These are phyloP conservation scores for Nothobranchius kuhntae DNA, from an alignment of 2,113 vertebrate species.

Conservation along the genomic window DNA sequence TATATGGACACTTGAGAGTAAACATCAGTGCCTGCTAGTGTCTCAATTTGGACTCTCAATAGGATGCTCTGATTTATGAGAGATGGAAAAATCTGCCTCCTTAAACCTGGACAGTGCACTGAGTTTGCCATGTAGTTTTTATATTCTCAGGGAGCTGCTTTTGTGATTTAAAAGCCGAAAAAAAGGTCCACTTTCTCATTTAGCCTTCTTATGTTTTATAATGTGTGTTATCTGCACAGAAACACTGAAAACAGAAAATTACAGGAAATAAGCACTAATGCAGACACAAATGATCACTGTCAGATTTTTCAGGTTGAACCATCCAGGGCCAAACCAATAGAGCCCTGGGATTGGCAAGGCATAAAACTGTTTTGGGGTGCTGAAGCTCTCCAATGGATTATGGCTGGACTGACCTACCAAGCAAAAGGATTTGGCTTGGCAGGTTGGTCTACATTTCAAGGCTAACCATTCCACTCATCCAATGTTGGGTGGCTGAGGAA, in stretches of 20 bases:
- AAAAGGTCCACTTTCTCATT: background rate
- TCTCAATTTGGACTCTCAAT: constrained; percentile 48
- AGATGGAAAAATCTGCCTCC: constrained; percentile 44
- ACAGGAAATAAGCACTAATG: constrained; percentile 50
- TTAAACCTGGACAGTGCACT: constrained; percentile 36
- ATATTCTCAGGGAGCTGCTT: constrained; percentile 14
- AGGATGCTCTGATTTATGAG: constrained; percentile 46
- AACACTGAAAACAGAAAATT: constrained; percentile 28
- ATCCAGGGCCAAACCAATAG: no score
- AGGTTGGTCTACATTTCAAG: no score
- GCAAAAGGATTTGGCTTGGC: no score
- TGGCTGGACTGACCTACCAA: no score
- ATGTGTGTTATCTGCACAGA: constrained; percentile 14
- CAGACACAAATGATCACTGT: constrained; percentile 1
- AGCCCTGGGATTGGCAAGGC: no score
- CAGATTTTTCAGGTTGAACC: no score
- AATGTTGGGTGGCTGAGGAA: no score
- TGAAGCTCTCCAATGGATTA: no score
- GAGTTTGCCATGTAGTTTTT: constrained; percentile 34
- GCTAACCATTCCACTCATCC: no score
- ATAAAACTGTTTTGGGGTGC: no score
- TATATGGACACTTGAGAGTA: constrained; percentile 52
- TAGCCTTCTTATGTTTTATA: constrained; percentile 13
- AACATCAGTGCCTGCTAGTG: constrained; percentile 38
- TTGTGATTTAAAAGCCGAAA: constrained; percentile 29